phyloP scores from a whole-genome alignment of 2,888 invertebrate species.

The Pegoplata infirma region DNA sequence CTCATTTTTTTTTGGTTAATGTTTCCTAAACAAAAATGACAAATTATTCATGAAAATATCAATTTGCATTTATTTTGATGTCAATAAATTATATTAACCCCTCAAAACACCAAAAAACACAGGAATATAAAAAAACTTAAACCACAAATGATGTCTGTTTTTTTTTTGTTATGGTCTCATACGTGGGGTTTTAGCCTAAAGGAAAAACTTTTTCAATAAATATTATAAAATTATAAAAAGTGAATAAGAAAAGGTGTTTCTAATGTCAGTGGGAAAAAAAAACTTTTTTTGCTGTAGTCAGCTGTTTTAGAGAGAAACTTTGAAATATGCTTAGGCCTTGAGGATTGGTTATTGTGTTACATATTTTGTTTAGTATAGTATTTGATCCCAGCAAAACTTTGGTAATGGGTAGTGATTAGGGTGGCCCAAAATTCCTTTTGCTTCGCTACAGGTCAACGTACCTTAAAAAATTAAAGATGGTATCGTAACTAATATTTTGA shows the following conservation, averaged over 20 bases:
- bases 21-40: constrained; percentile 37
- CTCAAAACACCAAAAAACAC: constrained; percentile 10
- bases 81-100: constrained; percentile 61
- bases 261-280: constrained; percentile 44
- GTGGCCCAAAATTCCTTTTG: too few relatives aligned
- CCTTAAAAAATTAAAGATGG: too few relatives aligned
- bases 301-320: constrained; percentile 4
- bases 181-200: background rate
- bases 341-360: constrained; percentile 31
- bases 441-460: too few relatives aligned
- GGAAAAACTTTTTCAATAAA: constrained; percentile 60
- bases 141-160: constrained; percentile 39
- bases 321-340: constrained; percentile 13
- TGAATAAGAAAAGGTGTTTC: constrained; percentile 49
- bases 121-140: constrained; percentile 2
- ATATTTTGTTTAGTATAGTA: constrained; percentile 20
- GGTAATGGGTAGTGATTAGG: too few relatives aligned
- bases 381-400: too few relatives aligned
- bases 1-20: background rate
- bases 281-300: background rate
- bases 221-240: constrained; percentile 52
- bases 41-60: constrained; percentile 63
- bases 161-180: background rate
- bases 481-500: too few relatives aligned
- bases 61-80: constrained; percentile 62